Evolutionary conservation across 2,888 invertebrate species (phyloP), one percentile per base, ranked within the genome.

Genomic region (Nemotelus pantherinus): DNA sequence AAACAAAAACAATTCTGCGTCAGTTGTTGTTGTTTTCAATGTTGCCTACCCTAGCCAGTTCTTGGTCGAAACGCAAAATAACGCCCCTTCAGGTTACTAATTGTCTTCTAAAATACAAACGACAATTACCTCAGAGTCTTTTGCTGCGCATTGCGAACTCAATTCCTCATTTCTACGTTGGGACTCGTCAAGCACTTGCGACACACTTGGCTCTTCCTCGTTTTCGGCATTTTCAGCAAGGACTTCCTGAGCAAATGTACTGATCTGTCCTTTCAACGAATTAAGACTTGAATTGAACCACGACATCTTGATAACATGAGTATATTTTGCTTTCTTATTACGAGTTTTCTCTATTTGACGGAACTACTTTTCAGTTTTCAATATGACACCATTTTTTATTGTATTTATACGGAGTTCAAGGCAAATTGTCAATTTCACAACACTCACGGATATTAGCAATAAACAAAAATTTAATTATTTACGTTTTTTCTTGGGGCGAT

Each of bases 201-300:
- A 81, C 25, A 80, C 80, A 43, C 72, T 45, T 9, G 76, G 72
- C 68, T 78, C 84, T 81, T 79, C 84, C 83, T 80, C 86, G 84
- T 89, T 90, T 83, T 91, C 92, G 83, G 90, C 89, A 80, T 89
- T 90, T 83, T 96, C 96, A 81, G 94, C 92, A 85, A 97, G 89
- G 82, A 96, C 95, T 88, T 95, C 96, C 86, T 94, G 94, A 78
- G 96, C 96, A 84, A 96, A 93, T 88, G 91, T 96, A 53, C 93
- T 91, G 83, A 97, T 91, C 89, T 97, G 96, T 82, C 95, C 96
- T 87, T 95, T 96, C 81, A 97, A 88, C 87, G 89, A 91, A 81
- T 82, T 86, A 3, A 87, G 81, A 80, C 86, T 86, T 80, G 82
- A 86, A 86, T 93, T 93, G 79, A 92, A 88, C 93, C 93, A 93